A percentile compares a stretch with the other conserved stretches of the same genome.
Evolutionary conservation across 2,888 invertebrate species (phyloP).

Genomic region (Sarcophaga caerulescens): DNA sequence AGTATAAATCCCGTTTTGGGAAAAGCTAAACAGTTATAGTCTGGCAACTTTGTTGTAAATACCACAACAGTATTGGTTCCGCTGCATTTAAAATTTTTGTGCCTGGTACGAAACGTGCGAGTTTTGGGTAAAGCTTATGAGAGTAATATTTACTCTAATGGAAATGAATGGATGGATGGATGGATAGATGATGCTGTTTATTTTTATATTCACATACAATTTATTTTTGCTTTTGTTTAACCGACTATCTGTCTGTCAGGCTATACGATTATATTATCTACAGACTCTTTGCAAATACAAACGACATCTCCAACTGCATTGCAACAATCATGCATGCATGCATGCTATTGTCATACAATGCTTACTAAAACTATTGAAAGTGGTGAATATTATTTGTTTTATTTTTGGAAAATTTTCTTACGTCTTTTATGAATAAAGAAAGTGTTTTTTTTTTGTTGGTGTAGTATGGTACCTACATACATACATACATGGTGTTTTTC

Average conservation of each 20-base stretch:
- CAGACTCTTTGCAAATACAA: neutral
- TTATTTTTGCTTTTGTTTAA: neutral
- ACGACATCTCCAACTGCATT: constrained; percentile 36
- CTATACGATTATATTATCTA: neutral
- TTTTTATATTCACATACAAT: constrained; percentile 8
- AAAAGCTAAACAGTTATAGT: neutral
- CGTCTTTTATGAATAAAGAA: constrained; percentile 34
- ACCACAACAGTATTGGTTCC: constrained; percentile 51
- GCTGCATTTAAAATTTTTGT: constrained; percentile 57
- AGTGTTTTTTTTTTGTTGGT: constrained; percentile 18
- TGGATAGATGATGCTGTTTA: constrained; percentile 52
- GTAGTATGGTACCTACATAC: constrained; percentile 24
- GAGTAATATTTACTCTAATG: constrained; percentile 50
- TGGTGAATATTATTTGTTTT: constrained; percentile 48
- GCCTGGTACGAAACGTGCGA: constrained; percentile 68
- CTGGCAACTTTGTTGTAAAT: constrained; percentile 31
- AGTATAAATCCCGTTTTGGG: neutral
- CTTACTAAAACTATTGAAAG: constrained; percentile 41
- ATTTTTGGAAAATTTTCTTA: constrained; percentile 11
- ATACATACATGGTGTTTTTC: neutral
- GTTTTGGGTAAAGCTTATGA: constrained; percentile 54
- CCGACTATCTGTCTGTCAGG: constrained; percentile 35
- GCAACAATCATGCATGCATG: neutral
- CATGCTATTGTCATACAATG: constrained; percentile 51
- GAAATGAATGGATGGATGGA: constrained; percentile 21